Base-by-base conservation (phyloP, 2,797 vertebrate genomes). In the Rhynchotus rufescens region DNA sequence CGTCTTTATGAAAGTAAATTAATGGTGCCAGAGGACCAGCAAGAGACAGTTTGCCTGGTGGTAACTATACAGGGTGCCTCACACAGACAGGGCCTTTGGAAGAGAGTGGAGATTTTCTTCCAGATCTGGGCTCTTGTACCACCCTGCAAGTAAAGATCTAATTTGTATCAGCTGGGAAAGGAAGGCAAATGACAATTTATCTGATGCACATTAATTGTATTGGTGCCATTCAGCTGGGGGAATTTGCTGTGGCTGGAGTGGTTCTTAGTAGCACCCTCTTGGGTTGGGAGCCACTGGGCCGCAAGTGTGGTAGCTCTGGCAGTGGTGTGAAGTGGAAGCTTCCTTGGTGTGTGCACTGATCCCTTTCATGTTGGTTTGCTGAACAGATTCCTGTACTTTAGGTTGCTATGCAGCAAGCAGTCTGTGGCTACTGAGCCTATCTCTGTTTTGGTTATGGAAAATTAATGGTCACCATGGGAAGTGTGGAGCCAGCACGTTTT, bases 271-370 rank as follows among this genome's bases (percentile, higher is more conserved):
- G 61, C 12, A 47, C 28, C 59, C 23, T 42, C 64, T 16, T 67
- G 59, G 61, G 40, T 15, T 87, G 15, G 21, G 49, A 80, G 54
- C 34, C 3, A 9, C 20, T 49, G 40, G 8, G 6, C 7, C 4
- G 38, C 9, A 22, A 8, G 34, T 71, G 19, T 6, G 11, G 32
- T 38, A 68, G 19, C 4, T 45, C 28, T 40, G n/a, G n/a, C 22
- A 30, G 28, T 10, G 10, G 26, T 52, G 36, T 28, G 26, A 54
- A 71, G 49, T 5, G 19, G 14, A 19, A 32, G 4, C 0, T 3
- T 54, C 25, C 25, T 69, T 59, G 30, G 26, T 44, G 32, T 0
- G 0, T 4, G 10, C 45, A 16, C 65, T 28, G 6, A 23, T 69
- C 26, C 32, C 83, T 49, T 26, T 40, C 36, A 62, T 6, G 12